phyloP scores from a whole-genome alignment of 2,797 vertebrate genomes.

The Ctenopoma kingsleyae region DNA sequence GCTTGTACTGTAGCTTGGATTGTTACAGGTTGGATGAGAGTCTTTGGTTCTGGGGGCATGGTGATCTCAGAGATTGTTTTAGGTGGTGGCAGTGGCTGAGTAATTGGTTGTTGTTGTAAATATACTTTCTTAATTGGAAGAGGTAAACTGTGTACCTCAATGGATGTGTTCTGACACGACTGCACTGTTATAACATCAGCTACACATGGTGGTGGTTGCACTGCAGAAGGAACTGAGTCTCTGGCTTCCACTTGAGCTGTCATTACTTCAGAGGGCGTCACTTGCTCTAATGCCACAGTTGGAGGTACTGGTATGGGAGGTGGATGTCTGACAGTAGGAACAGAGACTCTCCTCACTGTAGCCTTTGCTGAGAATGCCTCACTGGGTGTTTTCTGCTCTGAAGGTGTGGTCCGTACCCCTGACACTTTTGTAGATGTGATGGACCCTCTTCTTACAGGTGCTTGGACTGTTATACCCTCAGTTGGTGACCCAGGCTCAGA shows the following conservation, averaged over 20 bases:
- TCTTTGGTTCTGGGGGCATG: constrained; percentile 44
- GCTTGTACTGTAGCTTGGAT: constrained; percentile 45
- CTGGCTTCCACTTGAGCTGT: constrained; percentile 23
- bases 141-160: constrained; percentile 69
- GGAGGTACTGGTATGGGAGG: constrained; percentile 42
- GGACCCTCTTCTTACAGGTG: constrained; percentile 81
- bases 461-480: constrained; percentile 84
- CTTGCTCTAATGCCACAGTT: constrained; percentile 77
- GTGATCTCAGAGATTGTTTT: constrained; percentile 46
- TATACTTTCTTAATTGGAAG: constrained; percentile 77
- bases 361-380: constrained; percentile 64
- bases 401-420: constrained; percentile 73
- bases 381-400: constrained; percentile 78
- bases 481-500: constrained; percentile 95
- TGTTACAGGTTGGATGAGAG: constrained; percentile 50
- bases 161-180: constrained; percentile 46
- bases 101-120: constrained; percentile 53
- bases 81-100: constrained; percentile 42
- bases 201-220: constrained; percentile 33
- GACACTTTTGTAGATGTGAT: constrained; percentile 81
- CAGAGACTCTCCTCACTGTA: constrained; percentile 72
- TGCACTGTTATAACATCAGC: constrained; percentile 45
- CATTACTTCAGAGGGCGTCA: constrained; percentile 72
- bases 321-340: constrained; percentile 70
- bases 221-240: constrained; percentile 58